Conservation (phyloP, 2,888 invertebrate genomes). For the Patella pellucida region DNA sequence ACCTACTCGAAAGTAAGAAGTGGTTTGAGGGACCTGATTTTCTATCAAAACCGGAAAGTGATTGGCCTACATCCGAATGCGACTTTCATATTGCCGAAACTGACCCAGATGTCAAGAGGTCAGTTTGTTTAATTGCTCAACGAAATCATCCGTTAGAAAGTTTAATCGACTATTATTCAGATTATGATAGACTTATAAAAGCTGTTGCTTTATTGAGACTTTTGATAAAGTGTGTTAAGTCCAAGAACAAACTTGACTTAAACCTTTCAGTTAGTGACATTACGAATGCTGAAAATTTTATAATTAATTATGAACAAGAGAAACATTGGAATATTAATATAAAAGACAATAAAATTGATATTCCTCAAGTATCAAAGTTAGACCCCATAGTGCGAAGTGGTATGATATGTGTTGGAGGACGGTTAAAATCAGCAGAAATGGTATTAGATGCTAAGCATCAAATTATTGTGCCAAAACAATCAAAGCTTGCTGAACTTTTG, state of each 20-base stretch:
- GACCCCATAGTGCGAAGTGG: slow-evolving; percentile 5
- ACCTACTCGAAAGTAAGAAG: background rate
- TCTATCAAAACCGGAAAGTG: background rate
- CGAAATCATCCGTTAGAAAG: background rate
- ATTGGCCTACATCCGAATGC: background rate
- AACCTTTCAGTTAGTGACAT: background rate
- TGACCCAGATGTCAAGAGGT: background rate
- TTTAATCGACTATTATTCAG: background rate
- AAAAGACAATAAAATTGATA: no score
- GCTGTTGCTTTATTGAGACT: slow-evolving; percentile 6
- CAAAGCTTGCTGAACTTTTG: slow-evolving; percentile 15
- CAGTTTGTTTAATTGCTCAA: background rate
- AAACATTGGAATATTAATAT: background rate
- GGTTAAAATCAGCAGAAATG: background rate
- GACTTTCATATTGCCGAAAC: background rate
- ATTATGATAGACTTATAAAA: background rate
- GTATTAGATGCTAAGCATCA: slow-evolving; percentile 18
- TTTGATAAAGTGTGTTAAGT: background rate
- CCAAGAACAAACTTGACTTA: background rate
- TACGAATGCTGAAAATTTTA: background rate
- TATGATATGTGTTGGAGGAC: slow-evolving; percentile 10
- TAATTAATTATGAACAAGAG: slow-evolving; percentile 1
- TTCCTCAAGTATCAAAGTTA: slow-evolving; percentile 6
- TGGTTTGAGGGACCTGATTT: slow-evolving; percentile 14
- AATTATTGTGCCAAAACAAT: slow-evolving; percentile 18